Conservation (phyloP, 2,797 vertebrate species). For the Crenuchus spilurus region DNA sequence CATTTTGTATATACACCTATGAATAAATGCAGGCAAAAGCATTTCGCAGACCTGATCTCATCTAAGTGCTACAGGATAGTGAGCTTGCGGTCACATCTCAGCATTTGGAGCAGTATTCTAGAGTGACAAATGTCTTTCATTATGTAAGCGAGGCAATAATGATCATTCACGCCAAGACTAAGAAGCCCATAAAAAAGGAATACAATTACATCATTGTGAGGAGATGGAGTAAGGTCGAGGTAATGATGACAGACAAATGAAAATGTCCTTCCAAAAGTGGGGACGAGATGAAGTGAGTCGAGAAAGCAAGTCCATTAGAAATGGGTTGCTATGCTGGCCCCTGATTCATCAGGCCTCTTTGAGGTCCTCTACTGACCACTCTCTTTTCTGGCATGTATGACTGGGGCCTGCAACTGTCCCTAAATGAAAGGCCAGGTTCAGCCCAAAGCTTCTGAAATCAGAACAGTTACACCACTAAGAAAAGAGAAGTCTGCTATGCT, state of each 20-base stretch:
- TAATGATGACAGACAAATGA: conserved; percentile 44
- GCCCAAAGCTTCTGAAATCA: conserved; percentile 60
- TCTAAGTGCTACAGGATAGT: conserved; percentile 32
- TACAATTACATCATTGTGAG: conserved; percentile 55
- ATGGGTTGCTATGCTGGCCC: conserved; percentile 49
- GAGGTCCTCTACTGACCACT: conserved; percentile 56
- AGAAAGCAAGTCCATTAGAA: conserved; percentile 65
- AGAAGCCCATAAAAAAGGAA: conserved; percentile 59
- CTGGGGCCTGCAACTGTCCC: conserved; percentile 55
- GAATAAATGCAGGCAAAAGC: not conserved
- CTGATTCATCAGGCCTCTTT: conserved; percentile 51
- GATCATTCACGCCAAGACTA: conserved; percentile 49
- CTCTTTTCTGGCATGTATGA: conserved; percentile 39
- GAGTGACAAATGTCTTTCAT: conserved; percentile 55
- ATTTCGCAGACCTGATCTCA: conserved; percentile 31
- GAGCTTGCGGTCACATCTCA: conserved; percentile 38
- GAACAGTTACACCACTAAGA: conserved; percentile 63
- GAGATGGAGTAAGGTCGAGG: conserved; percentile 41
- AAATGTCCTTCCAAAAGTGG: conserved; percentile 56
- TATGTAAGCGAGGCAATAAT: conserved; percentile 59
- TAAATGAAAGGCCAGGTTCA: conserved; percentile 63
- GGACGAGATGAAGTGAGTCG: conserved; percentile 66
- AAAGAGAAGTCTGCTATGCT: conserved; percentile 60
- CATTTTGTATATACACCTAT: not conserved
- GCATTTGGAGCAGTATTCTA: conserved; percentile 38